Conservation (phyloP, 1,140 invertebrate genomes). For the Argopecten irradians region DNA sequence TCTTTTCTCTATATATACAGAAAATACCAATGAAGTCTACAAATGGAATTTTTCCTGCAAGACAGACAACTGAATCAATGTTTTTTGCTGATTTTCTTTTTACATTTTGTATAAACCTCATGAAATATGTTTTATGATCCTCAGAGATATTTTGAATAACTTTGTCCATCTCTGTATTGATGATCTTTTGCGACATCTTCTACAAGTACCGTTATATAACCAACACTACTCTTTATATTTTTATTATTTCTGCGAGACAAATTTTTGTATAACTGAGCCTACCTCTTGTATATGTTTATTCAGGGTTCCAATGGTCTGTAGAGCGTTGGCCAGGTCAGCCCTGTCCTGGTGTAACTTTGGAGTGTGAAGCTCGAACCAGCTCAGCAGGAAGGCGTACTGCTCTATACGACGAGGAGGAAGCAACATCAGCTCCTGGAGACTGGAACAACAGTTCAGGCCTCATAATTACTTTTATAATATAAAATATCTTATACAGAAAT, state of each 20-base stretch:
- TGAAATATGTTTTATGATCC: no score
- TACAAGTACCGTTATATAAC: not conserved
- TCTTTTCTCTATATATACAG: not conserved
- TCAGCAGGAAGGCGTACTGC: conserved; percentile 70
- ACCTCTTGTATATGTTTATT: conserved; percentile 70
- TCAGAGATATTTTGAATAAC: no score
- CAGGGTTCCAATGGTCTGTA: conserved; percentile 66
- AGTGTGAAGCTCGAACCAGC: conserved; percentile 71
- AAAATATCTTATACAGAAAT: not conserved
- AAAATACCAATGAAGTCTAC: not conserved
- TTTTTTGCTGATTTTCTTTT: no score
- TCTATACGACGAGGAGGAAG: conserved; percentile 63
- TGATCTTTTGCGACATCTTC: not conserved
- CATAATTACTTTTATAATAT: not conserved
- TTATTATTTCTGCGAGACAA: not conserved
- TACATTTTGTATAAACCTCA: no score
- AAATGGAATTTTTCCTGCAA: no score
- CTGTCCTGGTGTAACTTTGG: conserved; percentile 68
- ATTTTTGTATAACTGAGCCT: not conserved
- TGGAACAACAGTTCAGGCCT: conserved; percentile 43
- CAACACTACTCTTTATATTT: not conserved
- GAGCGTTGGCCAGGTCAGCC: conserved; percentile 63
- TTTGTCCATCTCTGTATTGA: no score
- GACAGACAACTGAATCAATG: no score
- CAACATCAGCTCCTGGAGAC: conserved; percentile 69